These are phyloP conservation scores for Marasmarcha lunaedactyla DNA, from an alignment of 2,888 invertebrate species.

Conservation along the genomic window DNA sequence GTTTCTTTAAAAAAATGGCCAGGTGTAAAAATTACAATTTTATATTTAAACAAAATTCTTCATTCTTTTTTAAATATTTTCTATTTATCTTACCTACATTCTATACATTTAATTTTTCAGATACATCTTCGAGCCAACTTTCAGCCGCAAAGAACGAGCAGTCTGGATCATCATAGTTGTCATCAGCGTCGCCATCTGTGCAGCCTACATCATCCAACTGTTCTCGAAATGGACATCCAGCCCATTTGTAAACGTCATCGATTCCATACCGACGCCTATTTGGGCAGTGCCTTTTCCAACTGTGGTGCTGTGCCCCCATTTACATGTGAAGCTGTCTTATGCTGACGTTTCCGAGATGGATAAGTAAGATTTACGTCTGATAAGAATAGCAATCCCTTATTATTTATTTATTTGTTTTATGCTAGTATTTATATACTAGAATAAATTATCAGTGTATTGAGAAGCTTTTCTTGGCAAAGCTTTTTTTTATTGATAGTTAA, in stretches of 20 bases:
- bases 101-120: too few relatives aligned
- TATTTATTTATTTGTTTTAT: conserved; percentile 1
- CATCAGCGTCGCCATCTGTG: conserved; percentile 46
- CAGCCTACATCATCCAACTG: conserved; percentile 44
- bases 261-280: conserved; percentile 52
- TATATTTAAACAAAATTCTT: too few relatives aligned
- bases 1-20: too few relatives aligned
- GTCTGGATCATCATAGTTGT: conserved; percentile 51
- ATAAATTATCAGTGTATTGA: too few relatives aligned
- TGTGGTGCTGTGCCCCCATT: conserved; percentile 54
- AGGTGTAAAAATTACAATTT: too few relatives aligned
- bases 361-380: too few relatives aligned
- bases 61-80: too few relatives aligned
- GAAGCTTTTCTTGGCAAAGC: too few relatives aligned
- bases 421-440: not conserved
- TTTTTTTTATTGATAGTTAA: too few relatives aligned
- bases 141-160: conserved; percentile 39
- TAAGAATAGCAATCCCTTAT: not conserved
- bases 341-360: conserved; percentile 37
- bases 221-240: conserved; percentile 51
- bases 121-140: conserved; percentile 55
- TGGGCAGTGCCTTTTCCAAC: conserved; percentile 62
- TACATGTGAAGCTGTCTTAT: conserved; percentile 44
- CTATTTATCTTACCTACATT: too few relatives aligned
- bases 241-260: conserved; percentile 59